Percentiles rank a stretch among this genome's conserved stretches.
Evolutionary conservation across 2,113 vertebrate genomes (phyloP).

Genomic region (Henicopernis longicauda): DNA sequence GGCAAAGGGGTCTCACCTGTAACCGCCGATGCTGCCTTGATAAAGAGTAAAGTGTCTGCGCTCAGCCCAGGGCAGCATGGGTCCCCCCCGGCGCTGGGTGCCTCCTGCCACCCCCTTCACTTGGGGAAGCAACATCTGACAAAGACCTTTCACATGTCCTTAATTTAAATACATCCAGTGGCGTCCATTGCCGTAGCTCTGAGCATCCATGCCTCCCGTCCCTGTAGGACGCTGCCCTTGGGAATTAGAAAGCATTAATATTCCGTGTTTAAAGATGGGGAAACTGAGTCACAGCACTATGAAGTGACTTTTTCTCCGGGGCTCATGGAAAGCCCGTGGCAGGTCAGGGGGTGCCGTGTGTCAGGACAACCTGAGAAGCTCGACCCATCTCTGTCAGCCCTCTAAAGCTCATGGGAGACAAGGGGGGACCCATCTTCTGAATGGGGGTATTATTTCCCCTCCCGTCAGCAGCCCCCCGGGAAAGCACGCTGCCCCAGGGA

Average conservation of each 20-base stretch:
- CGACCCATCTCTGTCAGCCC: accelerated
- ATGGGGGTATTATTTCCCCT: neutral
- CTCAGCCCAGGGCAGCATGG: accelerated
- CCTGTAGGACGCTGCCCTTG: accelerated
- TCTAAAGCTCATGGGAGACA: neutral
- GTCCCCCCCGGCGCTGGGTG: neutral
- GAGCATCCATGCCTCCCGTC: accelerated
- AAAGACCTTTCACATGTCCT: neutral
- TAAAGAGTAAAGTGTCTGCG: accelerated
- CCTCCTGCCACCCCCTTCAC: neutral
- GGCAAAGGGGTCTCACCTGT: neutral
- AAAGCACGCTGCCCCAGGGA: neutral
- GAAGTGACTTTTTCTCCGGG: too few species aligned
- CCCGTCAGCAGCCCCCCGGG: neutral
- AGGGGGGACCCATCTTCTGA: neutral
- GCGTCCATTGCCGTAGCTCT: accelerated
- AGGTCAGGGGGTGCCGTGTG: too few species aligned
- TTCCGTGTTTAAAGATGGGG: neutral
- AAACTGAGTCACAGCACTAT: neutral
- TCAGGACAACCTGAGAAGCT: neutral
- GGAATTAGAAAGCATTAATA: neutral
- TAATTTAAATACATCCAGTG: accelerated
- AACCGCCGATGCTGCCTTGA: neutral
- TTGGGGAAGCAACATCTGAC: neutral
- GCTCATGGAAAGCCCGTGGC: accelerated